Conservation (phyloP, 2,113 vertebrate species). For the Buteo buteo region DNA sequence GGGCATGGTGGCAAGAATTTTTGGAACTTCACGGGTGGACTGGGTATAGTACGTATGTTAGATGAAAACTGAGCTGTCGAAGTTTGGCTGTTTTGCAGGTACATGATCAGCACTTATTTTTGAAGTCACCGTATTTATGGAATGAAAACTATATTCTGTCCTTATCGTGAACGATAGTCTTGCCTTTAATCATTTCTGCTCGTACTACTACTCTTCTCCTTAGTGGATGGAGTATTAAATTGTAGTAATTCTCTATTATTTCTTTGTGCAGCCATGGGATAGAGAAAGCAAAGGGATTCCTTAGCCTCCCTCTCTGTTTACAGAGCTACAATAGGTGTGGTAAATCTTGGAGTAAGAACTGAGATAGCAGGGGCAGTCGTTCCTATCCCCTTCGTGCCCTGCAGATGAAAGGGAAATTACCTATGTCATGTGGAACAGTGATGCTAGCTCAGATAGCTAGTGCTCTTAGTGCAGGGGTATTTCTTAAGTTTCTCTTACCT, state of each 20-base stretch:
- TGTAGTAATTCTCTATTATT: background rate
- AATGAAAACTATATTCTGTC: background rate
- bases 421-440: background rate
- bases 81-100: background rate
- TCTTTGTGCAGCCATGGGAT: background rate
- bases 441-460: background rate
- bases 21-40: background rate
- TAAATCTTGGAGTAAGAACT: background rate
- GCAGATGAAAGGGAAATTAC: background rate
- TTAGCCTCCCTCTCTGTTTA: background rate
- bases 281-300: background rate
- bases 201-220: background rate
- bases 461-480: background rate
- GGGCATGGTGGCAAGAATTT: background rate
- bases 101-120: background rate
- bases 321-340: background rate
- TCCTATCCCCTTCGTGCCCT: background rate
- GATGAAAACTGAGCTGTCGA: background rate
- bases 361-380: background rate
- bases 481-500: background rate
- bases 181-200: background rate
- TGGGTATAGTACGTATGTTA: background rate
- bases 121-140: background rate
- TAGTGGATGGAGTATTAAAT: background rate
- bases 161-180: accelerated